Evolutionary conservation across 2,113 vertebrate genomes (phyloP).

Genomic region (Probosciger aterrimus): DNA sequence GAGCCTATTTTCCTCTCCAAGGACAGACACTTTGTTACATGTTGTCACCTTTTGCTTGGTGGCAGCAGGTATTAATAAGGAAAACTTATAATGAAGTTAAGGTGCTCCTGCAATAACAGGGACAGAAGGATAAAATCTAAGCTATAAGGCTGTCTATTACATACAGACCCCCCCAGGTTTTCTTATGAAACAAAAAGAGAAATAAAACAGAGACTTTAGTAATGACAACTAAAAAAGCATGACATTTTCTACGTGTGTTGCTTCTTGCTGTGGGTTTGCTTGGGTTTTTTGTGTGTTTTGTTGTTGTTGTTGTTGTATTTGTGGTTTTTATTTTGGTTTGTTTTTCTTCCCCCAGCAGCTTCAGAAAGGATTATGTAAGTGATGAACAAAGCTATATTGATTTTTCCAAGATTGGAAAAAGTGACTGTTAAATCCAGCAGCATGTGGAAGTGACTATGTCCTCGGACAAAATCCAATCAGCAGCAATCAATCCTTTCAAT

Average conservation of each 20-base stretch:
- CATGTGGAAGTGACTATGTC: background rate
- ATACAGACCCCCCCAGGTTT: background rate
- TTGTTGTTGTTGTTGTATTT: background rate
- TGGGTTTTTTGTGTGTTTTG: background rate
- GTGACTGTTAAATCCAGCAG: background rate
- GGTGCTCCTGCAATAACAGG: background rate
- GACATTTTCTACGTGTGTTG: background rate
- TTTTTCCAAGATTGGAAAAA: background rate
- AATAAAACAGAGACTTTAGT: background rate
- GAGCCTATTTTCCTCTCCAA: background rate
- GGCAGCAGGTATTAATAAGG: background rate
- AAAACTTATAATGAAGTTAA: background rate
- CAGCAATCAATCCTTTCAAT: conserved; percentile 39
- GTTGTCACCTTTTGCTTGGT: background rate
- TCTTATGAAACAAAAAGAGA: background rate
- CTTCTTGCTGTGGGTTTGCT: background rate
- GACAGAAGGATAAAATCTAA: background rate
- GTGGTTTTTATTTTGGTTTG: background rate
- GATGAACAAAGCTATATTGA: background rate
- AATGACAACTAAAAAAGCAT: background rate
- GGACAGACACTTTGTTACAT: background rate
- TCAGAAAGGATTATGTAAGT: background rate
- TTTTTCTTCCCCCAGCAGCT: background rate
- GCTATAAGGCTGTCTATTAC: background rate
- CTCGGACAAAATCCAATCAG: conserved; percentile 33